These are phyloP conservation scores for Pedionomus torquatus DNA, from an alignment of 2,113 vertebrate species.

Conservation along the genomic window DNA sequence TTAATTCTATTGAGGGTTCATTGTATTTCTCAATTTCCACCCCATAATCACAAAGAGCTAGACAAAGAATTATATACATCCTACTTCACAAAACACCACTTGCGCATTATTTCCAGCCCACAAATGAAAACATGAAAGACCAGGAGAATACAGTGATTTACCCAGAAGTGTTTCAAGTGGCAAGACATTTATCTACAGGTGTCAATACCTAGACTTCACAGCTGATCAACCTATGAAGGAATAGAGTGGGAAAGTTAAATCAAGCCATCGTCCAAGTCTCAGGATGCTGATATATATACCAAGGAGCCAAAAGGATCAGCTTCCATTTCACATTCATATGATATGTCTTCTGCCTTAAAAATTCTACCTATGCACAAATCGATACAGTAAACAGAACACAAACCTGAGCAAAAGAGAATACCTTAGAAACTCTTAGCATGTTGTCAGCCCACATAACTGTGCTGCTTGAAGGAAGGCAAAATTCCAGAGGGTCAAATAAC, in stretches of 20 bases:
- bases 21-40: background rate
- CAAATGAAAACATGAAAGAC: background rate
- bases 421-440: background rate
- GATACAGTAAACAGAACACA: background rate
- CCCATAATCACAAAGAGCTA: background rate
- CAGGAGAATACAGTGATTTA: background rate
- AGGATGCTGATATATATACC: background rate
- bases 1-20: background rate
- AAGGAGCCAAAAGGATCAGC: background rate
- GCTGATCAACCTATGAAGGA: background rate
- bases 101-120: background rate
- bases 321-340: background rate
- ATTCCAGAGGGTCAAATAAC: background rate
- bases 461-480: background rate
- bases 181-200: background rate
- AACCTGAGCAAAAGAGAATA: background rate
- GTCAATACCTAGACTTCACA: accelerated
- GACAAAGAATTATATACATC: background rate
- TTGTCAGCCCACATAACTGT: background rate
- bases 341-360: background rate
- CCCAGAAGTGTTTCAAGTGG: background rate
- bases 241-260: background rate
- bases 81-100: background rate
- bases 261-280: accelerated
- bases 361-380: background rate